Evolutionary conservation across 2,888 invertebrate species (phyloP).

Genomic region (Tenthredo livida): DNA sequence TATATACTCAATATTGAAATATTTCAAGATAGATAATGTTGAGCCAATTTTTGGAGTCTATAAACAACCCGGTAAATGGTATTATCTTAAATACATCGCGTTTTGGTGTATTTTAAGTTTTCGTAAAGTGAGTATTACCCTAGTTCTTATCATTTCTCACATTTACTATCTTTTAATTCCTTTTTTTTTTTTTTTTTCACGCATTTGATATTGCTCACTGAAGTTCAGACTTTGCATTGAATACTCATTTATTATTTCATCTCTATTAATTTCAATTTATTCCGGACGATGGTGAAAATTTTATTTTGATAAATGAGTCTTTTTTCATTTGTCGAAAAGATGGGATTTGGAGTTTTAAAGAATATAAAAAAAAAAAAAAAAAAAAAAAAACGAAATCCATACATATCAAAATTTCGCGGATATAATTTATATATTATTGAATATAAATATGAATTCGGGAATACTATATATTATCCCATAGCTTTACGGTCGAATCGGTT

Average conservation of each 20-base stretch:
- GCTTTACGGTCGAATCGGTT: conserved; percentile 10
- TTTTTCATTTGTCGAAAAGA: not conserved
- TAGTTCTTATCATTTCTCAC: conserved; percentile 59
- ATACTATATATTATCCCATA: not conserved
- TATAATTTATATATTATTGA: too few species aligned
- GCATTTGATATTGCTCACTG: not conserved
- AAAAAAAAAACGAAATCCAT: not conserved
- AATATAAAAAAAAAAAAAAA: too few species aligned
- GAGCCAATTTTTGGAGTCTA: conserved; percentile 83
- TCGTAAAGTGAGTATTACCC: conserved; percentile 79
- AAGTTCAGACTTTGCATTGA: not conserved
- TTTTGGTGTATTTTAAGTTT: conserved; percentile 80
- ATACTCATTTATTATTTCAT: not conserved
- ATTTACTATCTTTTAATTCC: too few species aligned
- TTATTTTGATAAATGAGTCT: not conserved
- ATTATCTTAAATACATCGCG: conserved; percentile 81
- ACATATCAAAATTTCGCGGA: too few species aligned
- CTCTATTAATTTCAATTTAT: not conserved
- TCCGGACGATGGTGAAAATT: not conserved
- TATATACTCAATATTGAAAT: not conserved
- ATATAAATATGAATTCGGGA: not conserved
- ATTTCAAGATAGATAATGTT: conserved; percentile 71
- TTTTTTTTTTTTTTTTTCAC: not conserved
- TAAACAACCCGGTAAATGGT: conserved; percentile 83
- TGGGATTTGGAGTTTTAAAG: not conserved